Conservation (phyloP, 2,113 vertebrate species). For the cat (Felis catus) region F.catus_Fca126_mat1.0 CM031419.1:45869001-45869500, state of each 20-base stretch:
- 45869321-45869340: not conserved
- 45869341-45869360: not conserved
- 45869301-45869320: not conserved
- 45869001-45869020: not conserved
- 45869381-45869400: not conserved
- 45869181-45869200: not conserved
- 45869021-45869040: slow-evolving; percentile 27
- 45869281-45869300: not conserved
- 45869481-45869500: not conserved
- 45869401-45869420: not conserved
- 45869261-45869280: not conserved
- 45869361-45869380: not conserved
- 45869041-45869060: not conserved
- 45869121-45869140: not conserved
- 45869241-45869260: not conserved
- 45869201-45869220: not conserved
- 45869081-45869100: not conserved
- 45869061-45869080: not conserved
- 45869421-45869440: slow-evolving; percentile 18
- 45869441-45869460: not conserved
- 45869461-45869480: not conserved
- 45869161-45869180: slow-evolving; percentile 13
- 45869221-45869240: not conserved
- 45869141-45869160: not conserved
- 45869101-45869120: not conserved